Conservation (phyloP, 2,888 invertebrate species). For the Tholera decimalis region DNA sequence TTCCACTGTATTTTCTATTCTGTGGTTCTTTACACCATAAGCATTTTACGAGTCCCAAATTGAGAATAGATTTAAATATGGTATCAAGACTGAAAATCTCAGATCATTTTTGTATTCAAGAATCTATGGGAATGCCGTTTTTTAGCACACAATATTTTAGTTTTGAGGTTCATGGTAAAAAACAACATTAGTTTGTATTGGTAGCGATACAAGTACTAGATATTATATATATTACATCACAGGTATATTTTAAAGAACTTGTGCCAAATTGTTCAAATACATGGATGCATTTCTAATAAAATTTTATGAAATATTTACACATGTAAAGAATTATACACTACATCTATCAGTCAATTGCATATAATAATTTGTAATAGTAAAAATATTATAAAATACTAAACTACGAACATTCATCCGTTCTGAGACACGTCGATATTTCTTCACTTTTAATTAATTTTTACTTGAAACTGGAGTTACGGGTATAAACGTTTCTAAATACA, state of each 20-base stretch:
- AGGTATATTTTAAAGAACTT: conserved; percentile 77
- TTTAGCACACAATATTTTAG: not conserved
- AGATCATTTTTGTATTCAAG: too few relatives aligned
- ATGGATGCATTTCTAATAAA: conserved; percentile 62
- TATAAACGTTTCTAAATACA: conserved; percentile 42
- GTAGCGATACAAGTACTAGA: conserved; percentile 66
- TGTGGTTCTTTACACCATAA: not conserved
- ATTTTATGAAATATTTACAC: conserved; percentile 73
- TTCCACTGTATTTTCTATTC: too few relatives aligned
- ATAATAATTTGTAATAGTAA: conserved; percentile 71
- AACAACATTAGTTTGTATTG: conserved; percentile 8
- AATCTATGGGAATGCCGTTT: not conserved
- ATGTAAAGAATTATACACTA: conserved; percentile 76
- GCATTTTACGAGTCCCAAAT: not conserved
- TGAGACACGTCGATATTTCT: conserved; percentile 26
- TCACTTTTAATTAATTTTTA: conserved; percentile 23
- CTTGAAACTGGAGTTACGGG: conserved; percentile 44
- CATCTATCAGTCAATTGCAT: conserved; percentile 89
- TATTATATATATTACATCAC: conserved; percentile 77
- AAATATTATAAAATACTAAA: conserved; percentile 63
- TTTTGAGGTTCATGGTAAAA: not conserved
- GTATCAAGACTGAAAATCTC: not conserved
- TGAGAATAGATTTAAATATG: not conserved
- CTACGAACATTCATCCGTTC: conserved; percentile 45
- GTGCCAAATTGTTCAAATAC: conserved; percentile 76